phyloP scores from a whole-genome alignment of 2,888 invertebrate species.

The Gastracanthus pulcherrimus region DNA sequence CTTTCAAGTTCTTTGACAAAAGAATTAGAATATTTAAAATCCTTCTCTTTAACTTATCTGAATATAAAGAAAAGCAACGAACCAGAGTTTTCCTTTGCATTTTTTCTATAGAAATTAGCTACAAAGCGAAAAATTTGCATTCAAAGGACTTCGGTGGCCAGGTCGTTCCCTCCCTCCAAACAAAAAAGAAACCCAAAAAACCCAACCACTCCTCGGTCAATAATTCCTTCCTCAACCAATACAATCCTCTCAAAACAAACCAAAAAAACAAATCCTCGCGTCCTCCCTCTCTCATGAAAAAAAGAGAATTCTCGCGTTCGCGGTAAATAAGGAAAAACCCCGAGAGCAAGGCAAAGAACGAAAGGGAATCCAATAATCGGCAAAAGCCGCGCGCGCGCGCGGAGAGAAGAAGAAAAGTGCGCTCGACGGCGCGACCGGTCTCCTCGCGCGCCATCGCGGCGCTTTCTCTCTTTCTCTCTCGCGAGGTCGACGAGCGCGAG shows the following conservation, averaged over 20 bases:
- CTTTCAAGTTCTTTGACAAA: too few species aligned
- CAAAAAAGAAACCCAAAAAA: too few species aligned
- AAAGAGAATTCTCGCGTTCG: not conserved
- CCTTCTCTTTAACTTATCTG: too few species aligned
- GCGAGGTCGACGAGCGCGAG: not conserved
- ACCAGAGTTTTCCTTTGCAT: too few species aligned
- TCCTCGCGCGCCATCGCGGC: not conserved
- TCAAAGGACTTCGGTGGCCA: too few species aligned
- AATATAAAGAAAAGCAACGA: too few species aligned
- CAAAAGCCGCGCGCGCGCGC: not conserved
- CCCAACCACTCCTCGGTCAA: not conserved
- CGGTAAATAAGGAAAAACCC: constrained; percentile 56
- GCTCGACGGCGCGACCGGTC: not conserved
- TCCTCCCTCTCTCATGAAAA: not conserved
- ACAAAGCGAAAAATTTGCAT: too few species aligned
- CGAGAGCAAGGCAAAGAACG: not conserved
- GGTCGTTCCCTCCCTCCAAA: too few species aligned
- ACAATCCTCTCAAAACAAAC: not conserved
- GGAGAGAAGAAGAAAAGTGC: not conserved
- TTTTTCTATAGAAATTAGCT: too few species aligned
- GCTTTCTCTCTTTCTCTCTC: constrained; percentile 11
- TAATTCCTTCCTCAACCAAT: not conserved
- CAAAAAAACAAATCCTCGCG: not conserved
- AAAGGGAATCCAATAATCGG: not conserved
- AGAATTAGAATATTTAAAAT: too few species aligned